phyloP scores from a whole-genome alignment of 92 coral and sea anemone species.

The Epizoanthus scotinus region DNA sequence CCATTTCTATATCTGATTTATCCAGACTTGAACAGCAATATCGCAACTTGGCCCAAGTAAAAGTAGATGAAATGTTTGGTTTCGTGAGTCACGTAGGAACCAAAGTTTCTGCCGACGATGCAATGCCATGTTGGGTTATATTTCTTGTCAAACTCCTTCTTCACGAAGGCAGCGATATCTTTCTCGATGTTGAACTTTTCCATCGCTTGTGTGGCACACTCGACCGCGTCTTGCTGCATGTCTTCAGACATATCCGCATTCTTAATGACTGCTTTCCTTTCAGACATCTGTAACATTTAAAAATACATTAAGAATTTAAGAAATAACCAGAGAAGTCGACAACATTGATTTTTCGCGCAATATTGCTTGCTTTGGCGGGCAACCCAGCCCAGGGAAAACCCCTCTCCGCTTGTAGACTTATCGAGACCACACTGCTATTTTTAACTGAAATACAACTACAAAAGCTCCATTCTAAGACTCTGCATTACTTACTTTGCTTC shows the following conservation, averaged over 20 bases:
- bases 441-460: slow-evolving; percentile 25
- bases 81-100: slow-evolving; percentile 97
- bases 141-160: slow-evolving; percentile 99
- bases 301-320: background rate
- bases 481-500: slow-evolving; percentile 63
- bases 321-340: background rate
- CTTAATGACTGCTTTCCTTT: slow-evolving; percentile 90
- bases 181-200: slow-evolving; percentile 97
- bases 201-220: slow-evolving; percentile 93
- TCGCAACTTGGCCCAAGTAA: slow-evolving; percentile 98
- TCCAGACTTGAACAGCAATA: slow-evolving; percentile 90
- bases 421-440: background rate
- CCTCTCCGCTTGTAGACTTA: background rate
- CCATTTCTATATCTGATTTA: slow-evolving; percentile 36
- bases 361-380: background rate
- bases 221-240: slow-evolving; percentile 94
- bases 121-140: slow-evolving; percentile 99
- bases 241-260: slow-evolving; percentile 98
- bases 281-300: slow-evolving; percentile 75
- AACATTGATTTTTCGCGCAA: no score
- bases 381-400: slow-evolving; percentile 25
- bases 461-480: background rate
- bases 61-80: slow-evolving; percentile 97
- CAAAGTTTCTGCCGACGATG: slow-evolving; percentile 96
- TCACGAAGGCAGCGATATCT: slow-evolving; percentile 92